Evolutionary conservation across 2,888 invertebrate genomes (phyloP), one percentile per base, ranked within the genome.

Genomic region (Automeris io): DNA sequence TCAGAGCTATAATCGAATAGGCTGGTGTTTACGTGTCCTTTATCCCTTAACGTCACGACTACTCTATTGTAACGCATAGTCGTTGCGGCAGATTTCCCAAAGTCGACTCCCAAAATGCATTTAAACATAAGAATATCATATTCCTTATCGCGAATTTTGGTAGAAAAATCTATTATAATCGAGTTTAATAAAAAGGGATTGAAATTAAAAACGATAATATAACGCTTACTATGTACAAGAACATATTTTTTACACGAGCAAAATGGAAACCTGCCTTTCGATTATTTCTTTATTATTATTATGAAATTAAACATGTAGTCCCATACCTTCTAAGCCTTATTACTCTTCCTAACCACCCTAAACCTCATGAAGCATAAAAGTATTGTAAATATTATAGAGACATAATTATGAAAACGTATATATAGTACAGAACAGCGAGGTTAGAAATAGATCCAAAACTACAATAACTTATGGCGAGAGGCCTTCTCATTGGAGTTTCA

Each of bases 341-440:
- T 58, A 76, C 58, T 70, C 70, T 54, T 59, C 61, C 80, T 82
- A 82, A 78, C 74, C 69, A 70, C 74, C 74, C 75, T 79, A 79
- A 74, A 81, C 68, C 61, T 75, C 82, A 83, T 83, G 83, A 83
- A 83, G 83, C 83, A 83, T 69, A 79, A 83, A 83, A 83, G 83
- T 82, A 83, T 81, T 79, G 76, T 76, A 66, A 70, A 72, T 70
- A 76, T 76, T 70, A 77, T 72, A 81, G 70, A 78, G 73, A 70
- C 70, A 75, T 70, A 19, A 19, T 5, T 29, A 70, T 57, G 54
- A 70, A 73, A 68, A 75, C 70, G 70, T 51, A n/a, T n/a, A n/a
- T 72, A 71, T 63, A 64, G 47, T 72, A 76, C 76, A 75, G 63
- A 75, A 77, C 72, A 70, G 70, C 72, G 52, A 72, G 69, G 72